Conservation (phyloP, 2,888 invertebrate genomes). For the Maniola hyperantus region DNA sequence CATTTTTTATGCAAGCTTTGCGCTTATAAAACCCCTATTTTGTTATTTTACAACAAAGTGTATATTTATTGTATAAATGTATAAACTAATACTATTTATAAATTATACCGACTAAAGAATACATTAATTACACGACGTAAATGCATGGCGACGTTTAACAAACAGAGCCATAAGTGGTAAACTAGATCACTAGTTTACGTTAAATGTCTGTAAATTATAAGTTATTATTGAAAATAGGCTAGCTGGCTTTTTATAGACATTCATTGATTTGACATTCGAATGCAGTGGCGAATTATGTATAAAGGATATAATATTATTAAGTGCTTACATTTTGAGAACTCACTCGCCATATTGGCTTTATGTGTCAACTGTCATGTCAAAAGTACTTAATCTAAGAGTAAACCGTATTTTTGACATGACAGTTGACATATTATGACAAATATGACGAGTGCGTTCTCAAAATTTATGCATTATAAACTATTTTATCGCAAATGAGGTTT, state of each 20-base stretch:
- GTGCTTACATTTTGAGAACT: too few relatives aligned
- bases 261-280: too few relatives aligned
- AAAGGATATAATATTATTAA: not conserved
- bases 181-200: not conserved
- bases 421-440: too few relatives aligned
- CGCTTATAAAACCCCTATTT: not conserved
- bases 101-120: not conserved
- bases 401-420: too few relatives aligned
- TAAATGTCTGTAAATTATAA: not conserved
- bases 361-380: too few relatives aligned
- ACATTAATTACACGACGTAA: slow-evolving; percentile 19
- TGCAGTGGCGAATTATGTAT: not conserved
- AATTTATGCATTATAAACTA: too few relatives aligned
- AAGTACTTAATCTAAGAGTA: too few relatives aligned
- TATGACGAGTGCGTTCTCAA: too few relatives aligned
- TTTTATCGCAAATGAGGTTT: too few relatives aligned
- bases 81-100: not conserved
- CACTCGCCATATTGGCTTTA: too few relatives aligned
- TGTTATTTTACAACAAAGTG: not conserved
- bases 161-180: not conserved
- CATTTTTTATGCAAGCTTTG: slow-evolving; percentile 5
- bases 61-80: not conserved
- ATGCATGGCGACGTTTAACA: slow-evolving; percentile 1
- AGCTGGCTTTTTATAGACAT: not conserved
- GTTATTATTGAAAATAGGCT: not conserved